phyloP scores from a whole-genome alignment of 2,797 vertebrate genomes.

The Oryzias sinensis region DNA sequence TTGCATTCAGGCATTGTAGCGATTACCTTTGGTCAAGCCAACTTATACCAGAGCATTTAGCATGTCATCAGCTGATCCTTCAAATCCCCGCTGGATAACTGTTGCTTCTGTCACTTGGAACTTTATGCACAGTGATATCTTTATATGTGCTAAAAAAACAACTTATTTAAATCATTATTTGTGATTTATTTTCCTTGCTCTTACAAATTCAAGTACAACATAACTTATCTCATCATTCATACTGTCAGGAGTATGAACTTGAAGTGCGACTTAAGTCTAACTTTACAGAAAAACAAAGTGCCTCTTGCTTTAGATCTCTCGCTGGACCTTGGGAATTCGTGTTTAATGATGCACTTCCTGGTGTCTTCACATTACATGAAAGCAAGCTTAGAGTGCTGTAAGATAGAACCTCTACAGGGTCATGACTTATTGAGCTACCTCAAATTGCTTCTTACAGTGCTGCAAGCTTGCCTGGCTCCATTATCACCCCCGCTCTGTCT shows the following conservation, averaged over 20 bases:
- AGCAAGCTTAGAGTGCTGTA: slow-evolving; percentile 57
- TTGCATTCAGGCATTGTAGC: slow-evolving; percentile 67
- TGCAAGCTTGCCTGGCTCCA: slow-evolving; percentile 58
- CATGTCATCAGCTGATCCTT: slow-evolving; percentile 17
- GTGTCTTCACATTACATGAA: slow-evolving; percentile 71
- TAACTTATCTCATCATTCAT: slow-evolving; percentile 6
- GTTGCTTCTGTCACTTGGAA: not conserved
- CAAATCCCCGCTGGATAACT: slow-evolving; percentile 10
- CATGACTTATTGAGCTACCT: slow-evolving; percentile 77
- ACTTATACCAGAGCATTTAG: slow-evolving; percentile 11
- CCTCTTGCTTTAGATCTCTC: slow-evolving; percentile 40
- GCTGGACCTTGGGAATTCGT: slow-evolving; percentile 63
- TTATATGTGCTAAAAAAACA: not conserved
- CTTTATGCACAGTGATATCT: slow-evolving; percentile 1
- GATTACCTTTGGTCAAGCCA: slow-evolving; percentile 58
- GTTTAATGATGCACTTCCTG: slow-evolving; percentile 68
- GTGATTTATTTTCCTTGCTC: too few relatives aligned
- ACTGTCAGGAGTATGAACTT: not conserved
- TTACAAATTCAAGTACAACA: slow-evolving; percentile 2
- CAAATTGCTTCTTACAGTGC: slow-evolving; percentile 65
- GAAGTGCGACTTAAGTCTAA: slow-evolving; percentile 34
- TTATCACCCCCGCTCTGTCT: slow-evolving; percentile 56
- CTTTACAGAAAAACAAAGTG: slow-evolving; percentile 48
- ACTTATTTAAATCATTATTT: too few relatives aligned
- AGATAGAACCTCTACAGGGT: slow-evolving; percentile 69